Base-by-base conservation (phyloP, 1,140 invertebrate genomes). In the Drosophila mauritiana region DNA sequence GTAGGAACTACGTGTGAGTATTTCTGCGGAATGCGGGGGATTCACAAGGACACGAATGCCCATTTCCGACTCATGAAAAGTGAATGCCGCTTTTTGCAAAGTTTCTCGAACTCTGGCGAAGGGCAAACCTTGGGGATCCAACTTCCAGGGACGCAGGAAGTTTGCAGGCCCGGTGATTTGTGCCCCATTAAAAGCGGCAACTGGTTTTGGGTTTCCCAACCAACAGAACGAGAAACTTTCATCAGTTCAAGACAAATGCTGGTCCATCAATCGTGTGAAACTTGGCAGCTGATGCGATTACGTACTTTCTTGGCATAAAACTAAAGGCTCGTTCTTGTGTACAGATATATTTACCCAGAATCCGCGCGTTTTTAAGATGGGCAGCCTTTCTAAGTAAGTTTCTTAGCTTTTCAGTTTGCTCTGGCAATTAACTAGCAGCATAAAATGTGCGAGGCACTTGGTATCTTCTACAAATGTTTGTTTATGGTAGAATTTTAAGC, bases 101-200 rank as follows among this genome's bases (percentile, higher is more conserved):
- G 69, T 63, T 78, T 34, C 37, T 36, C 81, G 80, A 77, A 81
- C 80, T 83, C 81, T 73, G 80, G 74, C 80, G 77, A 78, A 68
- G 79, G 68, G 64, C 68, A 31, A 70, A 70, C 74, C 73, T 85
- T 80, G 67, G 45, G 39, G 58, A 45, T 64, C 55, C 49, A 42
- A 68, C 48, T 59, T 51, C 62, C 81, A 84, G 73, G 80, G 81
- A 73, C 65, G 56, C 81, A 85, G 81, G 81, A 85, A 85, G 81
- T 85, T 45, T 22, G n/a, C 31, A 22, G 43, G 37, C 36, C 43
- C 15, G 43, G 34, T 62, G 57, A 63, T 72, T 75, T 72, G 61
- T 46, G 56, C 17, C 46, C 65, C 55, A 63, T 64, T 74, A 61
- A 57, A 64, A 51, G 48, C 20, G 40, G 37, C 13, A 70, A 84